Conservation (phyloP, 1,140 invertebrate genomes). For the Lanistes nyassanus region DNA sequence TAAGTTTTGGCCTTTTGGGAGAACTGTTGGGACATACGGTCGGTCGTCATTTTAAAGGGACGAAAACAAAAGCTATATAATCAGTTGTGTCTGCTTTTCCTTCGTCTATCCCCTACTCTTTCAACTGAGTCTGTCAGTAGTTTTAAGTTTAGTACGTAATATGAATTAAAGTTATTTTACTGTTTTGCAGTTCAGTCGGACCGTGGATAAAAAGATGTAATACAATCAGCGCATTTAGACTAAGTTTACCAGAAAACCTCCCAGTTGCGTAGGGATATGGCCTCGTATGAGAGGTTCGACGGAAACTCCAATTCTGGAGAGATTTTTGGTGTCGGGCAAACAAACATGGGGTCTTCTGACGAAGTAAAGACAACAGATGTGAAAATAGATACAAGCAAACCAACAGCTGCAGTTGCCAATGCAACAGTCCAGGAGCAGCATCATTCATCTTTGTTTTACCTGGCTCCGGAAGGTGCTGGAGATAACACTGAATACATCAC, state of each 20-base stretch:
- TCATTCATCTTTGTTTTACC: constrained; percentile 12
- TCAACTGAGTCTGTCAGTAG: too few relatives aligned
- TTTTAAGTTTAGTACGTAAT: too few relatives aligned
- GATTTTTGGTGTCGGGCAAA: constrained; percentile 16
- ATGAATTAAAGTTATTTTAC: too few relatives aligned
- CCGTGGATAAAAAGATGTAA: background rate
- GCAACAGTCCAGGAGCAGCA: constrained; percentile 39
- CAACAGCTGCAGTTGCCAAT: constrained; percentile 30
- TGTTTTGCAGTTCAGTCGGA: too few relatives aligned
- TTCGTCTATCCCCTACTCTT: too few relatives aligned
- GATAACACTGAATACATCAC: constrained; percentile 46
- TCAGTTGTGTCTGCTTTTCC: too few relatives aligned
- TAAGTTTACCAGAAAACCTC: constrained; percentile 10
- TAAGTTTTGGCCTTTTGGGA: background rate
- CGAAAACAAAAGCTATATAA: too few relatives aligned
- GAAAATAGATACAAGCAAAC: background rate
- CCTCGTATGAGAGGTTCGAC: constrained; percentile 43
- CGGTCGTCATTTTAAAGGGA: too few relatives aligned
- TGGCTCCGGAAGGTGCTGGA: constrained; percentile 24
- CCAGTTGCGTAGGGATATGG: constrained; percentile 25
- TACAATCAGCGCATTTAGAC: background rate
- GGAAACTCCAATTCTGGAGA: constrained; percentile 18
- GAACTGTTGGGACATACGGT: background rate
- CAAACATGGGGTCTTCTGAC: background rate
- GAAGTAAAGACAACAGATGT: background rate